phyloP scores from a whole-genome alignment of 2,888 invertebrate species.

The Mystacides longicornis region DNA sequence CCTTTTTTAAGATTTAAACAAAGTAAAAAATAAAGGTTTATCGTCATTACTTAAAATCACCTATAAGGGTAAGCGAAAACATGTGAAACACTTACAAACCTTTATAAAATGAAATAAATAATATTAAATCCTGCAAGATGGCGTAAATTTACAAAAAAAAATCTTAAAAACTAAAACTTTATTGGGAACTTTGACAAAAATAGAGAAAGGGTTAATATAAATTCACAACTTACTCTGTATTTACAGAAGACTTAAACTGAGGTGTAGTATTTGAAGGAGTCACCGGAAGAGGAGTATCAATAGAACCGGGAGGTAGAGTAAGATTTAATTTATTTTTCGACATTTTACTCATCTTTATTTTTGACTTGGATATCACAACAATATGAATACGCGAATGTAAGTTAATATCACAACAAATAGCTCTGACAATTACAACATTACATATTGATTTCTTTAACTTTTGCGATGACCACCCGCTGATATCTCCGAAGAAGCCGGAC shows the following conservation, averaged over 20 bases:
- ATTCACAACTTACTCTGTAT: conserved; percentile 47
- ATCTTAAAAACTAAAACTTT: no score
- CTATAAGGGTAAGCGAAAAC: no score
- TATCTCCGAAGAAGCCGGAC: not conserved
- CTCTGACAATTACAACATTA: not conserved
- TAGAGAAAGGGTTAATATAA: not conserved
- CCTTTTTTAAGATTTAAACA: no score
- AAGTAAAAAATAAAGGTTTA: no score
- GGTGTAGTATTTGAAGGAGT: conserved; percentile 53
- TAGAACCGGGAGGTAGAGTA: conserved; percentile 83
- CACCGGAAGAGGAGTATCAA: conserved; percentile 62
- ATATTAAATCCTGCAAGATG: no score
- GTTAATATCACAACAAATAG: not conserved
- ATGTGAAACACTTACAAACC: no score
- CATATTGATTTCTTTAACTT: not conserved
- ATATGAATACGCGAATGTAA: not conserved
- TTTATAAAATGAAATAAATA: no score
- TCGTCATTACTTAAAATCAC: no score
- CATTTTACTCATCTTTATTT: conserved; percentile 54
- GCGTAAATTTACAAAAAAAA: not conserved
- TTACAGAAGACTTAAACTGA: conserved; percentile 50
- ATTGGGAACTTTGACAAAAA: not conserved
- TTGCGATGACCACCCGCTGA: no score
- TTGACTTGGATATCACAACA: not conserved
- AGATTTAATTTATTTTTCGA: conserved; percentile 88